Percentiles rank a stretch among this genome's conserved stretches.
These are phyloP conservation scores for Nomia melanderi DNA, from an alignment of 1,140 invertebrate genomes.

Conservation along the genomic window DNA sequence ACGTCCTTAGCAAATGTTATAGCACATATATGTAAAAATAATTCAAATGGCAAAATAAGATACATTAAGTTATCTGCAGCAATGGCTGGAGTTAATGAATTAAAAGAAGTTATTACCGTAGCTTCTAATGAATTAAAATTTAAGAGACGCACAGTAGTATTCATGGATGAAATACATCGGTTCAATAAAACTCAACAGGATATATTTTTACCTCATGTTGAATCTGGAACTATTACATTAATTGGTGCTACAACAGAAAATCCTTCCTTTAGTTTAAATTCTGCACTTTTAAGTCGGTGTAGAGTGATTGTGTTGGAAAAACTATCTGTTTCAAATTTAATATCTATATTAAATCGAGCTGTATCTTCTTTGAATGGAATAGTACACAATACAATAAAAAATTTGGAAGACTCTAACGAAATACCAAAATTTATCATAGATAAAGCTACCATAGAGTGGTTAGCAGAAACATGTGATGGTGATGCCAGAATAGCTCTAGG, in stretches of 20 bases:
- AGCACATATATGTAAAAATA: constrained; percentile 84
- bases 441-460: constrained; percentile 84
- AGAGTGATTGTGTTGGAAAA: constrained; percentile 89
- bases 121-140: constrained; percentile 88
- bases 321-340: constrained; percentile 83
- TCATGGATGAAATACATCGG: constrained; percentile 94
- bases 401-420: constrained; percentile 16
- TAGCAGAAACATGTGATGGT: constrained; percentile 90
- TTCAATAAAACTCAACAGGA: constrained; percentile 93
- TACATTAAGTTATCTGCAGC: constrained; percentile 91
- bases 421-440: constrained; percentile 81
- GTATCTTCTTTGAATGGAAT: constrained; percentile 75
- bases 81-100: constrained; percentile 87
- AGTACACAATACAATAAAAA: constrained; percentile 62
- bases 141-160: constrained; percentile 88
- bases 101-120: constrained; percentile 88
- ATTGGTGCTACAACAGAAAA: constrained; percentile 95
- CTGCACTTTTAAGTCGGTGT: constrained; percentile 89
- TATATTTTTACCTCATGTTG: constrained; percentile 89
- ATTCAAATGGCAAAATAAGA: constrained; percentile 80
- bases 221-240: constrained; percentile 90
- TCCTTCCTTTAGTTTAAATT: constrained; percentile 92
- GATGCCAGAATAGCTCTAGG: constrained; percentile 90
- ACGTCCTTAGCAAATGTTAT: constrained; percentile 91
- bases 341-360: constrained; percentile 85